phyloP scores from a whole-genome alignment of 2,113 vertebrate genomes.

The Raja brachyura region DNA sequence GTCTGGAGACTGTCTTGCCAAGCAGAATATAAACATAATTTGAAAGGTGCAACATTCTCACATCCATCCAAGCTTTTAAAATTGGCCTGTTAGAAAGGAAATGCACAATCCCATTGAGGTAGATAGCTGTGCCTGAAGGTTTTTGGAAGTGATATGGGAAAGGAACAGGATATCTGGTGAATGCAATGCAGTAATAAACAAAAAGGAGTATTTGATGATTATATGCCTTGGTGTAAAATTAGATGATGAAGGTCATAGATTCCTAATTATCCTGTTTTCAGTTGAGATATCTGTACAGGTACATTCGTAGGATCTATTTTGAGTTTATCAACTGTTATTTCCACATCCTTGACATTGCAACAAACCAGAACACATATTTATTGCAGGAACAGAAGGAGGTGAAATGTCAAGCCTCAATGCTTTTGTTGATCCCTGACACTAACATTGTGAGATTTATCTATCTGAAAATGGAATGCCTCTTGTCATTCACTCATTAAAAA shows the following conservation, averaged over 20 bases:
- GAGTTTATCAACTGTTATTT: slow-evolving; percentile 39
- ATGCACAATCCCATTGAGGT: neutral
- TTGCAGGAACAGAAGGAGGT: slow-evolving; percentile 47
- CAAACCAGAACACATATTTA: slow-evolving; percentile 49
- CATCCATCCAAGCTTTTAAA: slow-evolving; percentile 5
- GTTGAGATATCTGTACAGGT: neutral
- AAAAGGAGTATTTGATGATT: neutral
- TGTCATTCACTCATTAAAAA: neutral
- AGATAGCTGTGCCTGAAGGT: neutral
- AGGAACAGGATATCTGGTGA: slow-evolving; percentile 31
- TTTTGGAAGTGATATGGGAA: neutral
- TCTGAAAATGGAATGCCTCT: neutral
- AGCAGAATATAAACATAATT: slow-evolving; percentile 14
- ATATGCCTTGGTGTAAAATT: slow-evolving; percentile 4
- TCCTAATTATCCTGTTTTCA: neutral
- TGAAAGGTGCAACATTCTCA: slow-evolving; percentile 30
- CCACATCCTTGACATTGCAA: slow-evolving; percentile 44
- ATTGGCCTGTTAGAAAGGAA: slow-evolving; percentile 29
- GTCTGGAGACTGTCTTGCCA: slow-evolving; percentile 39
- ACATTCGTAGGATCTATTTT: neutral
- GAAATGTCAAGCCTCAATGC: too few relatives aligned
- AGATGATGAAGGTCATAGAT: neutral
- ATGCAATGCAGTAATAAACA: neutral
- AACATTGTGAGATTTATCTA: neutral
- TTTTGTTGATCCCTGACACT: neutral